Base-by-base conservation (phyloP, 2,113 vertebrate genomes). In the Petromus typicus region DNA sequence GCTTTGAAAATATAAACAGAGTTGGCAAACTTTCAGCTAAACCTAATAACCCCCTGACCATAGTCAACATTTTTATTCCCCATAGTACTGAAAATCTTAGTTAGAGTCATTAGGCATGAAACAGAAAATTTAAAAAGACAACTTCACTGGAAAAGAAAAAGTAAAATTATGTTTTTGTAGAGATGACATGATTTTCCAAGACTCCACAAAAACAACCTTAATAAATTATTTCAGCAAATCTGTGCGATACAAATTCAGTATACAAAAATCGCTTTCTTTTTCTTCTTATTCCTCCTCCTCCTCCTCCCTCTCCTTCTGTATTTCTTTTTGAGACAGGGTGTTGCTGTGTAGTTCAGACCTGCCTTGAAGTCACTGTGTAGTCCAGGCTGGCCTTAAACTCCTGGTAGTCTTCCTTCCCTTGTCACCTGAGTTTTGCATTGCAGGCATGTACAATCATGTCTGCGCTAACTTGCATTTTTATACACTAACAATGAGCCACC, bases 241-340 rank as follows among this genome's bases (percentile, higher is more conserved):
- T 3, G 13, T 6, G 13, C 22, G 2, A 43, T 61, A 43, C 37
- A 59, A 82, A 61, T 43, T 40, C 12, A 61, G 25, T 16, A 40
- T 63, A 27, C 14, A 40, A 61, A 59, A 37, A 80, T 80, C 34
- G 23, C 25, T n/a, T n/a, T 0, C 51, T 17, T 3, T 5, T 45
- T 3, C 7, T 23, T 1, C 34, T 37, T 20, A n/a, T n/a, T n/a
- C n/a, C n/a, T n/a, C n/a, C n/a, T n/a, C n/a, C n/a, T n/a, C n/a
- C n/a, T n/a, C n/a, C n/a, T n/a, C n/a, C n/a, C n/a, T n/a, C n/a
- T 22, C 13, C 2, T 1, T 43, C 10, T 17, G 11, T 4, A 14
- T 73, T 73, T 14, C 2, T 27, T 20, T 59, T 59, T 43, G 12
- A 73, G 2, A 45, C 20, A 73, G 23, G 5, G 25, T 73, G 5